Conservation (phyloP, 35 echinoderm and acorn worm species). For the Ophioderma brevispina region DNA sequence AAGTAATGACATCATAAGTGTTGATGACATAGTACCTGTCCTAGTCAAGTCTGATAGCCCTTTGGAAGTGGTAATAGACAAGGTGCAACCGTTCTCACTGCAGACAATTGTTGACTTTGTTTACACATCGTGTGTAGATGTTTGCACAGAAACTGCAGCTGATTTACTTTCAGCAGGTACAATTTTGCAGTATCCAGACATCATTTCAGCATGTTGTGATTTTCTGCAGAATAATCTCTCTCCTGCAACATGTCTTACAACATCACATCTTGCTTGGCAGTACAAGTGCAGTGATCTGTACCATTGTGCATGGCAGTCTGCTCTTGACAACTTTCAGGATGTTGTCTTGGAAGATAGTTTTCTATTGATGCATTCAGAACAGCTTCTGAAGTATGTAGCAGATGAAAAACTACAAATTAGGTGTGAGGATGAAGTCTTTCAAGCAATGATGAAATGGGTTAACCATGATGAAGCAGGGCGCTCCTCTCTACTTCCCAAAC, state of each 20-base stretch:
- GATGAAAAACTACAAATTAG: conserved; percentile 46
- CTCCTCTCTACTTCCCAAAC: not conserved
- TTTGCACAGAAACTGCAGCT: conserved; percentile 34
- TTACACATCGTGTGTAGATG: conserved; percentile 55
- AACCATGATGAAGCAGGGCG: conserved; percentile 23
- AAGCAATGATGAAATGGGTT: conserved; percentile 71
- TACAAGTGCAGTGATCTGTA: conserved; percentile 22
- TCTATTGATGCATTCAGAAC: conserved; percentile 22
- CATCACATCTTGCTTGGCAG: conserved; percentile 44
- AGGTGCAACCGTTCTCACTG: conserved; percentile 37
- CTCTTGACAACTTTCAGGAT: conserved; percentile 44
- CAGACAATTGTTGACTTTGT: conserved; percentile 48
- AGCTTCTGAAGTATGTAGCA: conserved; percentile 23
- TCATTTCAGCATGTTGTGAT: conserved; percentile 53
- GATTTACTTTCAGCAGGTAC: conserved; percentile 55
- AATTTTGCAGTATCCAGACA: conserved; percentile 59
- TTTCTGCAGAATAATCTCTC: conserved; percentile 42
- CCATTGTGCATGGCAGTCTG: conserved; percentile 31
- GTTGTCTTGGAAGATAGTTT: conserved; percentile 45
- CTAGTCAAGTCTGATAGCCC: not conserved
- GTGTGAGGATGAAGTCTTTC: conserved; percentile 55
- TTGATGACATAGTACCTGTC: not conserved
- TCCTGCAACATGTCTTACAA: conserved; percentile 62
- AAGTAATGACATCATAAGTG: not conserved
- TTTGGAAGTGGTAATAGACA: conserved; percentile 12